Conservation (phyloP, 2,888 invertebrate genomes). For the Timema cristinae region DNA sequence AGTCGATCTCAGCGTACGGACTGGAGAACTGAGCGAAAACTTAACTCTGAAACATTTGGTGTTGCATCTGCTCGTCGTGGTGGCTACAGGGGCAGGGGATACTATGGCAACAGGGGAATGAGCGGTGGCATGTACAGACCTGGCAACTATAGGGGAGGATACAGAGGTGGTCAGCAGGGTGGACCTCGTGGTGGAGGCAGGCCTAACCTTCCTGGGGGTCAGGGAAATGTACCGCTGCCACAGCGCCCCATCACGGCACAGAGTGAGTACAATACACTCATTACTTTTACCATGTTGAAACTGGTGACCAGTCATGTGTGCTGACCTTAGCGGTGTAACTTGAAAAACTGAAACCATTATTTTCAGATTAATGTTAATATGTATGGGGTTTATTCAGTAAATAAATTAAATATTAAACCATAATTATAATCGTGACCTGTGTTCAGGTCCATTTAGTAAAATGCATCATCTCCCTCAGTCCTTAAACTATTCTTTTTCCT, state of each 20-base stretch:
- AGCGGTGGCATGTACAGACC: constrained; percentile 40
- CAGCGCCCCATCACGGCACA: constrained; percentile 3
- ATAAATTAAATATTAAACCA: no score
- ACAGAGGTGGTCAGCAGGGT: constrained; percentile 40
- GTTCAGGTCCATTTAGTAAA: no score
- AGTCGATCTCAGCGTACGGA: constrained; percentile 84
- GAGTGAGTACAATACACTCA: not conserved
- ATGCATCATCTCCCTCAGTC: no score
- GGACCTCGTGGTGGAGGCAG: not conserved
- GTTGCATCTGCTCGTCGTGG: constrained; percentile 79
- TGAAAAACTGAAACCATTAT: no score
- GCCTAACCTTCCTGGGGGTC: not conserved
- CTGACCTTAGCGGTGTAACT: no score
- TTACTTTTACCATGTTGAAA: no score
- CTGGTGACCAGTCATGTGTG: no score
- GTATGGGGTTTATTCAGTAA: no score
- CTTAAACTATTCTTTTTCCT: no score
- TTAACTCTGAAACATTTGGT: constrained; percentile 97
- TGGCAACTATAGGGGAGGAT: constrained; percentile 43
- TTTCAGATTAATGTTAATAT: no score
- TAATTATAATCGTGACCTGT: no score
- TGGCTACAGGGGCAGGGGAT: constrained; percentile 62
- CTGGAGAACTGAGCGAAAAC: constrained; percentile 93
- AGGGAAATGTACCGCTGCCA: not conserved
- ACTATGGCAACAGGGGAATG: constrained; percentile 51